phyloP scores from a whole-genome alignment of 2,888 invertebrate genomes.

The Teinopalpus imperialis region DNA sequence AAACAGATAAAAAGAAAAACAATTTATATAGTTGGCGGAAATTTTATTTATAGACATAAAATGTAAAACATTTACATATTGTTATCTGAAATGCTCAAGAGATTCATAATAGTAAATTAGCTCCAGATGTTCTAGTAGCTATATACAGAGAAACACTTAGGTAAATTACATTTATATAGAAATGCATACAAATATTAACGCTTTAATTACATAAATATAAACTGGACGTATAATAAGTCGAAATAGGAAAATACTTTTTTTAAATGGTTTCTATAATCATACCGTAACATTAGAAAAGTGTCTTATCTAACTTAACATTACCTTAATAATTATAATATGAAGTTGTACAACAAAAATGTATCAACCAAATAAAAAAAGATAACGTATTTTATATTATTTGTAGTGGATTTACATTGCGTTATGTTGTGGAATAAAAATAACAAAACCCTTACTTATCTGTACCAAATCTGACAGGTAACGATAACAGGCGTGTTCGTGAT shows the following conservation, averaged over 20 bases:
- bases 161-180: constrained; percentile 57
- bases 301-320: constrained; percentile 72
- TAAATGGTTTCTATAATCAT: constrained; percentile 42
- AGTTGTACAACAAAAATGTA: constrained; percentile 28
- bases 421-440: constrained; percentile 21
- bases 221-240: constrained; percentile 69
- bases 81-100: constrained; percentile 73
- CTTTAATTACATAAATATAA: constrained; percentile 52
- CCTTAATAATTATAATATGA: constrained; percentile 40
- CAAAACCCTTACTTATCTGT: constrained; percentile 10
- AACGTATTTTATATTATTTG: constrained; percentile 16
- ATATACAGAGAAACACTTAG: constrained; percentile 56
- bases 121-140: constrained; percentile 55
- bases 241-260: constrained; percentile 63
- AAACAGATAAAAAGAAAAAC: constrained; percentile 30
- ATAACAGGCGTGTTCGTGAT: constrained; percentile 16
- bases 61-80: constrained; percentile 68
- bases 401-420: constrained; percentile 12
- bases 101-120: constrained; percentile 70
- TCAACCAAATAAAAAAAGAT: constrained; percentile 17
- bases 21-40: constrained; percentile 53
- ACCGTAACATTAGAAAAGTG: constrained; percentile 61
- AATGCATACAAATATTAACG: constrained; percentile 61
- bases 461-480: constrained; percentile 7
- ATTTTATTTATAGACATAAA: constrained; percentile 69